These are phyloP conservation scores for Poeciliopsis paucimaculata DNA, from an alignment of 2,797 vertebrate species.

Conservation along the genomic window DNA sequence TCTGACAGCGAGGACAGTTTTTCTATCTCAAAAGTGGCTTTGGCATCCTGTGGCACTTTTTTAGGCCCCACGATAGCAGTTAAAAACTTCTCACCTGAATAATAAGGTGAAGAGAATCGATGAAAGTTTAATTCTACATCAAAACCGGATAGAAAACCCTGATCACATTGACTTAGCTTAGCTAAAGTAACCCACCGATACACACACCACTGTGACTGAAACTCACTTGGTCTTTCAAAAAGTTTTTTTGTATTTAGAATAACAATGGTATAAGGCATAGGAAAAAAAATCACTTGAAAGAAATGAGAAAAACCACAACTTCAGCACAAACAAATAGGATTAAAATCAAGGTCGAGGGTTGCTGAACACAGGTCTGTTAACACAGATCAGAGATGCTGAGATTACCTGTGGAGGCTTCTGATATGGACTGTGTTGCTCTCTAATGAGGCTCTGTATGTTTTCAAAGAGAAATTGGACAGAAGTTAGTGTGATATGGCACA, in stretches of 20 bases:
- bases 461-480: background rate
- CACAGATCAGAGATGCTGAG: background rate
- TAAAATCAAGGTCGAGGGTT: background rate
- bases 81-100: slow-evolving; percentile 33
- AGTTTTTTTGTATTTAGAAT: background rate
- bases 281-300: background rate
- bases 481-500: background rate
- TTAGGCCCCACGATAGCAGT: slow-evolving; percentile 17
- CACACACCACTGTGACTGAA: background rate
- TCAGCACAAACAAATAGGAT: background rate
- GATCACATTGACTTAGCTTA: background rate
- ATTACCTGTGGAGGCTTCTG: background rate
- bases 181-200: background rate
- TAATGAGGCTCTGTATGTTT: background rate
- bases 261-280: background rate
- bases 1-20: slow-evolving; percentile 56
- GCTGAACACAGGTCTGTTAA: background rate
- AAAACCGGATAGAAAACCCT: background rate
- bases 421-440: background rate
- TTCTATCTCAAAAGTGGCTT: slow-evolving; percentile 3
- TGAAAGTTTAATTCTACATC: background rate
- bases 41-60: slow-evolving; percentile 35
- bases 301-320: background rate
- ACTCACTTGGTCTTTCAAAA: background rate
- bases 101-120: background rate